These are phyloP conservation scores for Sakesphorus luctuosus DNA, from an alignment of 2,113 vertebrate genomes.

Conservation along the genomic window DNA sequence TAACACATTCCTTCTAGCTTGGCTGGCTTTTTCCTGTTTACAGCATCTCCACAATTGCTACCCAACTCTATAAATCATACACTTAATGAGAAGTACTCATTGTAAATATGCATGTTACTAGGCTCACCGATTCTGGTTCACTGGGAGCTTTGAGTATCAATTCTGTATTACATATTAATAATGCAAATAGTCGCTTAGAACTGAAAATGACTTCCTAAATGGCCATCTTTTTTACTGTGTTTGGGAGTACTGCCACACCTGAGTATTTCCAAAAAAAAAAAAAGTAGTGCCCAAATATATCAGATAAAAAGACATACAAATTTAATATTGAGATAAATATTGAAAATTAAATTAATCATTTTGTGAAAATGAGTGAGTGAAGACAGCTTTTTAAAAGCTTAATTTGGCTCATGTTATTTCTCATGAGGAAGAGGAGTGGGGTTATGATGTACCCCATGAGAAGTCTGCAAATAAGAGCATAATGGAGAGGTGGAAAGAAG, in stretches of 20 bases:
- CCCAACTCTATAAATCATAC: not conserved
- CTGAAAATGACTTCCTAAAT: not conserved
- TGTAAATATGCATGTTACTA: not conserved
- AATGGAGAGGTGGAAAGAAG: not conserved
- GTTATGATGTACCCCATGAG: not conserved
- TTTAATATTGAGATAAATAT: not conserved
- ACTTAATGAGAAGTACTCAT: not conserved
- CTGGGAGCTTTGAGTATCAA: not conserved
- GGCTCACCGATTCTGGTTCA: not conserved
- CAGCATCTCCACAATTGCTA: not conserved
- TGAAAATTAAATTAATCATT: not conserved
- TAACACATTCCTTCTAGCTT: conserved; percentile 52
- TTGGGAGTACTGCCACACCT: not conserved
- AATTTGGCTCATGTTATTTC: not conserved
- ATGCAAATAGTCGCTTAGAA: not conserved
- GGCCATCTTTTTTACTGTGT: not conserved
- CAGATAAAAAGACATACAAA: not conserved
- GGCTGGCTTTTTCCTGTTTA: conserved; percentile 61
- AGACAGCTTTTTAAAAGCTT: not conserved
- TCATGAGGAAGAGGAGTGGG: not conserved
- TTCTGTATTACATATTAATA: not conserved
- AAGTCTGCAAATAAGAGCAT: not conserved
- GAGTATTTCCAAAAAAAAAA: not conserved
- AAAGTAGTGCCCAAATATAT: not conserved
- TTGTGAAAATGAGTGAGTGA: not conserved